Evolutionary conservation across 2,113 vertebrate genomes (phyloP).

Genomic region (Euleptes europaea): DNA sequence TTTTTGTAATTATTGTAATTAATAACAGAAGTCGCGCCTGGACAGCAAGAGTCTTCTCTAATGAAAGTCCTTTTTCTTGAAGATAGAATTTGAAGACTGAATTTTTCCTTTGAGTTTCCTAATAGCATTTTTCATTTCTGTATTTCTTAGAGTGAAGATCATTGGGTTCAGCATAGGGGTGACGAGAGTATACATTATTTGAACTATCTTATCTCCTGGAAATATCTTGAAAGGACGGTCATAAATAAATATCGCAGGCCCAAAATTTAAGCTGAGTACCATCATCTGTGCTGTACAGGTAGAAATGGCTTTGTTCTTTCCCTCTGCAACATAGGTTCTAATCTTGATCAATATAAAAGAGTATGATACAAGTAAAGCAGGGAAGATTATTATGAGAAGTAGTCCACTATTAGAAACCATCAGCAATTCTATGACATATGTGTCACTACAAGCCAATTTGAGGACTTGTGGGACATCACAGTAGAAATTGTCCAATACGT

Average conservation of each 20-base stretch:
- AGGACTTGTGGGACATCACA: slow-evolving; percentile 34
- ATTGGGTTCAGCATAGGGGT: slow-evolving; percentile 22
- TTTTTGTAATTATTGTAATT: too few species aligned
- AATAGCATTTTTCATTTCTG: slow-evolving; percentile 12
- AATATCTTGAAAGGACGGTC: slow-evolving; percentile 23
- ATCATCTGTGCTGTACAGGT: slow-evolving; percentile 23
- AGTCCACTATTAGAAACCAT: slow-evolving; percentile 17
- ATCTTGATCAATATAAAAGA: slow-evolving; percentile 14
- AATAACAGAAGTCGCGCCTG: too few species aligned
- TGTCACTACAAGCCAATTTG: slow-evolving; percentile 23
- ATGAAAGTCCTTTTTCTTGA: not conserved
- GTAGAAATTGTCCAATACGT: not conserved
- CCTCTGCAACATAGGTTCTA: not conserved
- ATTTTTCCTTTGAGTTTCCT: not conserved
- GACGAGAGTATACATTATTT: slow-evolving; percentile 14
- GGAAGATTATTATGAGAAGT: not conserved
- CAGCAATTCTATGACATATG: not conserved
- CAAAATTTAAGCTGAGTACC: slow-evolving; percentile 25
- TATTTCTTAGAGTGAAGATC: slow-evolving; percentile 33
- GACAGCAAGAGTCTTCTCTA: too few species aligned
- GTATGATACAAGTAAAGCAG: slow-evolving; percentile 24
- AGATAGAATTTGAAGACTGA: not conserved
- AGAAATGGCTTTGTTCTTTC: slow-evolving; percentile 22
- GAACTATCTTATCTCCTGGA: slow-evolving; percentile 20
- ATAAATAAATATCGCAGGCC: slow-evolving; percentile 33